Conservation (phyloP, 2,888 invertebrate genomes). For the Melinaea menophilus region DNA sequence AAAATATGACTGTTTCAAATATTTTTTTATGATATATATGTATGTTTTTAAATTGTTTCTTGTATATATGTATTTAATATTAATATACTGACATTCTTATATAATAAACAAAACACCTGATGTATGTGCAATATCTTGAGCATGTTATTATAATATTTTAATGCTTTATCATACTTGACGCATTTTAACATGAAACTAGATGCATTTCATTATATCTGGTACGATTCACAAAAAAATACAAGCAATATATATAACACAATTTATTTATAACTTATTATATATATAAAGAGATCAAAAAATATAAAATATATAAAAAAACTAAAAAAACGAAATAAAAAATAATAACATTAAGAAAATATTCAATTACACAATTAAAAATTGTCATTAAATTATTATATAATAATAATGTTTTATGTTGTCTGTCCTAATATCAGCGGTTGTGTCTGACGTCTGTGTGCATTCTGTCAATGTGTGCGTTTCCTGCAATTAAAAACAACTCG, state of each 20-base stretch:
- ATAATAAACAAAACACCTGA: conserved; percentile 9
- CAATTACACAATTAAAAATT: background rate
- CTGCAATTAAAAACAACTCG: conserved; percentile 55
- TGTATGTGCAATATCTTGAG: conserved; percentile 6
- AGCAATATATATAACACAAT: background rate
- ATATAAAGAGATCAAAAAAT: no score
- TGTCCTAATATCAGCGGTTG: conserved; percentile 37
- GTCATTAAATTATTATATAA: background rate
- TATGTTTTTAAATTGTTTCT: no score
- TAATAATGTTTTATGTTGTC: conserved; percentile 37
- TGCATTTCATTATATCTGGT: conserved; percentile 56
- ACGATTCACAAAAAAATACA: conserved; percentile 38
- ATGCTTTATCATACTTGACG: conserved; percentile 40
- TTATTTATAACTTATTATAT: no score
- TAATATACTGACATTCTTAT: conserved; percentile 4
- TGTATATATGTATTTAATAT: background rate
- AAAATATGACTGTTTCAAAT: no score
- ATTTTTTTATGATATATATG: no score
- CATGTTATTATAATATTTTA: conserved; percentile 38
- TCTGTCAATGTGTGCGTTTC: conserved; percentile 45
- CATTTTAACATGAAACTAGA: conserved; percentile 49
- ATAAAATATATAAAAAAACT: no score
- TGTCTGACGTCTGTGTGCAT: conserved; percentile 42
- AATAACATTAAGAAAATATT: background rate
- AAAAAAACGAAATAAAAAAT: background rate